phyloP scores from a whole-genome alignment of 2,797 vertebrate species.

The Rhodeus uyekii region DNA sequence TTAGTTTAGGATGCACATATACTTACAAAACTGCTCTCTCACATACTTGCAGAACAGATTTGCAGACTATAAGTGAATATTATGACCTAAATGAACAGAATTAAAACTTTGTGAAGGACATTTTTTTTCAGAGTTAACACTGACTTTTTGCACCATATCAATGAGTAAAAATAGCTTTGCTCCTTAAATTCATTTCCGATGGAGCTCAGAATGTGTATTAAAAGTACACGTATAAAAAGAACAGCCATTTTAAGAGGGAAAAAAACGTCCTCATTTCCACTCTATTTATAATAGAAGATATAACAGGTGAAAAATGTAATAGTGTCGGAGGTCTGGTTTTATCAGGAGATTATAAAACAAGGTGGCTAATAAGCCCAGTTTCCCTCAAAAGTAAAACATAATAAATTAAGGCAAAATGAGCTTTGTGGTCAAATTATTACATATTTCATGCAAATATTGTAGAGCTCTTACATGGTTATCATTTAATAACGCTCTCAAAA shows the following conservation, averaged over 20 bases:
- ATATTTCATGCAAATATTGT: conserved; percentile 23
- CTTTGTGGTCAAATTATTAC: conserved; percentile 34
- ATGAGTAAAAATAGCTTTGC: conserved; percentile 55
- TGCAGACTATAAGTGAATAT: conserved; percentile 5
- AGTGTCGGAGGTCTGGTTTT: conserved; percentile 48
- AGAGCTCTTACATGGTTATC: conserved; percentile 11
- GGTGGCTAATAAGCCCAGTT: conserved; percentile 32
- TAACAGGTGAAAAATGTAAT: conserved; percentile 53
- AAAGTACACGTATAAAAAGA: conserved; percentile 48
- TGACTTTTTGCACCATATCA: conserved; percentile 41
- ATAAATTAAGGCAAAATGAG: conserved; percentile 27
- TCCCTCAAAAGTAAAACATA: conserved; percentile 24
- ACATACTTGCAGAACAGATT: background rate
- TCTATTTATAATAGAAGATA: conserved; percentile 54
- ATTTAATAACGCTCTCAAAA: conserved; percentile 28
- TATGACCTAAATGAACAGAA: conserved; percentile 24
- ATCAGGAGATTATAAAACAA: conserved; percentile 50
- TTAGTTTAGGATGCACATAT: background rate
- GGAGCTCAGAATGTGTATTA: conserved; percentile 42
- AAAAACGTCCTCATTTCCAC: conserved; percentile 59
- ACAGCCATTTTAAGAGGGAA: conserved; percentile 53
- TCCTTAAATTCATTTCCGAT: conserved; percentile 57
- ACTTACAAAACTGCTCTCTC: background rate
- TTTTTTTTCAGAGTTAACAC: conserved; percentile 20
- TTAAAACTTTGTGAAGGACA: conserved; percentile 35